Conservation (phyloP, 92 coral and sea anemone species). For the Anthopleura xanthogrammica region DNA sequence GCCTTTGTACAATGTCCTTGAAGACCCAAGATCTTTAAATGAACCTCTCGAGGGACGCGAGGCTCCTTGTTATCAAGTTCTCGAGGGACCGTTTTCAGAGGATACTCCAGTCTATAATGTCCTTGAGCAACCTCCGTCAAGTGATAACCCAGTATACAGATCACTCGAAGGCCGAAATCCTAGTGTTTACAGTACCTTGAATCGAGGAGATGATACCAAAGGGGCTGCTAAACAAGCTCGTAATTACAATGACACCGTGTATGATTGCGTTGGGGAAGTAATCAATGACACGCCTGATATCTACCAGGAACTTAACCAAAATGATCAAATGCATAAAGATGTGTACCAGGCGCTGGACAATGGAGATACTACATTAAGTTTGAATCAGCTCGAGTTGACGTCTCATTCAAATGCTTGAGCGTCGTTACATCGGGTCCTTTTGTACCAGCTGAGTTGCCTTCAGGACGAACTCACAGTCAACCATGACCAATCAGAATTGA, state of each 20-base stretch:
- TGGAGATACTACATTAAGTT: neutral
- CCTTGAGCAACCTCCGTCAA: too few relatives aligned
- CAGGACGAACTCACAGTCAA: too few relatives aligned
- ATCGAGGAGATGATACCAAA: neutral
- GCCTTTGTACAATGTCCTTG: constrained; percentile 1
- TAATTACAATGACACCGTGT: neutral
- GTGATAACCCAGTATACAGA: neutral
- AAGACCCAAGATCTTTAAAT: neutral
- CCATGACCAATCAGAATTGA: too few relatives aligned
- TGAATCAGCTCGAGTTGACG: too few relatives aligned
- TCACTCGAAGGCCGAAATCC: neutral
- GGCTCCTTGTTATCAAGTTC: neutral
- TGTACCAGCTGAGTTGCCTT: too few relatives aligned
- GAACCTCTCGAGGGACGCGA: neutral
- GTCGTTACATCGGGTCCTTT: too few relatives aligned
- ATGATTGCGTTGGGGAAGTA: constrained; percentile 19
- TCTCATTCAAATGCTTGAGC: too few relatives aligned
- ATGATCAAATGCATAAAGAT: neutral
- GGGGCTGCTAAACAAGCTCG: neutral
- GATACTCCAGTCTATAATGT: constrained; percentile 3
- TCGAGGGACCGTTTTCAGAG: neutral
- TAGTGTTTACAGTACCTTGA: constrained; percentile 4
- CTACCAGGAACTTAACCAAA: constrained; percentile 5
- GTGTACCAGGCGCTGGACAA: neutral
- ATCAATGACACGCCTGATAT: constrained; percentile 1